A percentile compares a stretch with the other conserved stretches of the same genome.
Conservation (phyloP, 2,797 vertebrate genomes). For the Oreochromis mossambicus region DNA sequence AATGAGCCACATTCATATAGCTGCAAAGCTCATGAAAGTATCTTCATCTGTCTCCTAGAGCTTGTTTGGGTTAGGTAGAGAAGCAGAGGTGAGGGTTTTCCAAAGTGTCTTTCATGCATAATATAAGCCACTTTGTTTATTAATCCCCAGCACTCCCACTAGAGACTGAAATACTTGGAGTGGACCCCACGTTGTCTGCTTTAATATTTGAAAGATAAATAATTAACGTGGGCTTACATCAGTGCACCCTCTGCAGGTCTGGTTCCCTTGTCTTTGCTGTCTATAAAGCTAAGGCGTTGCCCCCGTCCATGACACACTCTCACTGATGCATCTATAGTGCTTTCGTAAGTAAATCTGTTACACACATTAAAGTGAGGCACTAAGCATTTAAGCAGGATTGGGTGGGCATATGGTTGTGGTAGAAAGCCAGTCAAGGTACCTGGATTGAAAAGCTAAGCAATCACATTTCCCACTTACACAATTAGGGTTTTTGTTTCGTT, state of each 20-base stretch:
- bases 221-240: slow-evolving; percentile 68
- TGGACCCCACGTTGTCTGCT: slow-evolving; percentile 37
- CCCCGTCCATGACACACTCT: not conserved
- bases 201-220: slow-evolving; percentile 74
- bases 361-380: not conserved
- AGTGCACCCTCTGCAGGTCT: slow-evolving; percentile 43
- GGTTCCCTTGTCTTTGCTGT: slow-evolving; percentile 3
- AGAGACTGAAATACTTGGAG: slow-evolving; percentile 34
- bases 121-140: slow-evolving; percentile 72
- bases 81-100: slow-evolving; percentile 40
- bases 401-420: not conserved
- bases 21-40: slow-evolving; percentile 18
- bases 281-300: slow-evolving; percentile 40
- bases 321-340: slow-evolving; percentile 16
- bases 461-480: accelerated
- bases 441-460: accelerated
- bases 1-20: not conserved
- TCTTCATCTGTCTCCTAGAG: slow-evolving; percentile 26
- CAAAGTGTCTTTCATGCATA: slow-evolving; percentile 66
- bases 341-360: slow-evolving; percentile 35
- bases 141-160: slow-evolving; percentile 56
- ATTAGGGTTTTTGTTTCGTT: not conserved
- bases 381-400: not conserved
- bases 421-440: not conserved
- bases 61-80: not conserved